Percentiles rank a stretch among this genome's conserved stretches.
Conservation (phyloP, 2,797 vertebrate genomes). For the Phoxinus dragarum region DNA sequence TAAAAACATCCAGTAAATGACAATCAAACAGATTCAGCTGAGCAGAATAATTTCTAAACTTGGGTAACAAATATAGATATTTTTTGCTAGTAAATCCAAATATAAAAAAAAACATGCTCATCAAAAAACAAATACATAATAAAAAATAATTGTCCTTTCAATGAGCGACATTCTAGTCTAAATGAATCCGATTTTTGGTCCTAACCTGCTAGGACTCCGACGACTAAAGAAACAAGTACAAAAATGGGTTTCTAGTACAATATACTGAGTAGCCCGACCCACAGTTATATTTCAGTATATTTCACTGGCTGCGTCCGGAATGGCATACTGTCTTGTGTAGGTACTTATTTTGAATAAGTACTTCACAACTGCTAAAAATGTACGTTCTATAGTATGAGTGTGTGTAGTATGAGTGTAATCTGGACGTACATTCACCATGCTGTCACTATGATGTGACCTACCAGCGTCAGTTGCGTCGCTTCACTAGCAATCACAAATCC, state of each 20-base stretch:
- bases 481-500: too few relatives aligned
- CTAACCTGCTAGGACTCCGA: background rate
- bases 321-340: too few relatives aligned
- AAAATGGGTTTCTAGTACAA: background rate
- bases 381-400: too few relatives aligned
- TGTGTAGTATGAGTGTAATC: too few relatives aligned
- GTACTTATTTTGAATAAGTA: too few relatives aligned
- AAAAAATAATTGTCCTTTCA: background rate
- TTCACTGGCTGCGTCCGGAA: too few relatives aligned
- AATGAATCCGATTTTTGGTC: background rate
- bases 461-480: too few relatives aligned
- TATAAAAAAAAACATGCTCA: background rate
- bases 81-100: background rate
- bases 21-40: background rate
- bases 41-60: background rate
- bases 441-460: too few relatives aligned
- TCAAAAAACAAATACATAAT: background rate
- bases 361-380: too few relatives aligned
- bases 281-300: too few relatives aligned
- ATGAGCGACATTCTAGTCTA: background rate
- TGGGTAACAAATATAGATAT: background rate
- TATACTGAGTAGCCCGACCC: too few relatives aligned
- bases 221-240: background rate
- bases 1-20: conserved; percentile 18
- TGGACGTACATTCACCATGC: too few relatives aligned